Evolutionary conservation across 2,797 vertebrate species (phyloP), one percentile per base, ranked within the genome.

Genomic region (Odontamblyopus lacepedii): DNA sequence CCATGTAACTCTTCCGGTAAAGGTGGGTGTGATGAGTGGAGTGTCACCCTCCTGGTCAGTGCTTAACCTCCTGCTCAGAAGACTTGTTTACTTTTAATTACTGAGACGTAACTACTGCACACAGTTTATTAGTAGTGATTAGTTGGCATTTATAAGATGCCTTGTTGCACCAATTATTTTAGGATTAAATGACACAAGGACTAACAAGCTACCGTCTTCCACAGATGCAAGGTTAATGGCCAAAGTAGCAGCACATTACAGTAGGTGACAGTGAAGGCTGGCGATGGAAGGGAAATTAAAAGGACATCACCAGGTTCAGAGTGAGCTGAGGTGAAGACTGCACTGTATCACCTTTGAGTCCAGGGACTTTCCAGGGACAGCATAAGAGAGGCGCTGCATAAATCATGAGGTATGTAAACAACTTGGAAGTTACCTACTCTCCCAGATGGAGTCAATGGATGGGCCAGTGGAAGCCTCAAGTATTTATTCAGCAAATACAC

Each of bases 381-480:
- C 23, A 66, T 26, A 30, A 15, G 12, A 9, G 19, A 18, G 5
- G 0, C 0, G 4, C 0, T 29, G 35, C 53, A 57, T 50, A 11
- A 70, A 26, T 44, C 18, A 13, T n/a, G 2, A 48, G 57, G 53
- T 51, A 18, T 32, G 9, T 30, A 67, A 72, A 66, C 51, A 56
- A 8, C 60, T 60, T 44, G 80, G 82, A 85, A 85, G 69, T 73
- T 74, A 82, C 84, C 83, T 57, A 67, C 68, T 64, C 1, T 51
- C 18, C 15, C 0, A 0, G 6, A 32, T 32, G 70, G 57, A 64
- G 9, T 73, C 41, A 65, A 9, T 23, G 60, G 16, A 55, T 63
- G 32, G 8, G 1, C 18, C 63, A 73, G 85, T 84, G 6, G 18
- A 48, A 29, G 23, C 63, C 62, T 63, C 11, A n/a, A 63, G 61